Evolutionary conservation across 1,140 invertebrate species (phyloP).

Genomic region (Aleiodes sp.): DNA sequence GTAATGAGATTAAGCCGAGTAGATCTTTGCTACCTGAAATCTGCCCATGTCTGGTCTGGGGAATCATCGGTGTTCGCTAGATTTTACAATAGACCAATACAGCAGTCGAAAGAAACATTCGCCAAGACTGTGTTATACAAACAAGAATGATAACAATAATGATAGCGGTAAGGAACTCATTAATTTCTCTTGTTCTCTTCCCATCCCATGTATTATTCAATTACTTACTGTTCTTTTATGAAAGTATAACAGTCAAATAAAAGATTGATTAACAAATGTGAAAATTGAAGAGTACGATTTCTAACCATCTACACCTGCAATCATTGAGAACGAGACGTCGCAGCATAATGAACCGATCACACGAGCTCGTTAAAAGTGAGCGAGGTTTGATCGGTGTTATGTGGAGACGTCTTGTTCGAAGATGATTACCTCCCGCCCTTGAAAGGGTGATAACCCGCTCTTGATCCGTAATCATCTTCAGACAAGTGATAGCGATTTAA

Average conservation of each 20-base stretch:
- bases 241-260: too few species aligned
- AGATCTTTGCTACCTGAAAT: too few species aligned
- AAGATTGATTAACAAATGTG: background rate
- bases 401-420: background rate
- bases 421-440: background rate
- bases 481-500: too few species aligned
- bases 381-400: background rate
- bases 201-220: too few species aligned
- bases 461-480: background rate
- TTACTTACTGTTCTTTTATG: too few species aligned
- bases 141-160: too few species aligned
- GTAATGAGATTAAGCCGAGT: too few species aligned
- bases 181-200: background rate
- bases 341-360: constrained; percentile 13
- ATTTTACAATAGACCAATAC: constrained; percentile 16
- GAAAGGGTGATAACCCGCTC: background rate
- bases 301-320: constrained; percentile 10
- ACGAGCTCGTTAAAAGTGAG: background rate
- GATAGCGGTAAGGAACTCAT: background rate
- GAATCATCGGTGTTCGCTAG: background rate
- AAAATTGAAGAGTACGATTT: background rate
- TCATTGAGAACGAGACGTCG: constrained; percentile 19
- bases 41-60: too few species aligned
- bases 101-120: background rate
- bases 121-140: background rate